Evolutionary conservation across 2,113 vertebrate species (phyloP), one percentile per base, ranked within the genome.

Genomic region (Macheiramphus alcinus): DNA sequence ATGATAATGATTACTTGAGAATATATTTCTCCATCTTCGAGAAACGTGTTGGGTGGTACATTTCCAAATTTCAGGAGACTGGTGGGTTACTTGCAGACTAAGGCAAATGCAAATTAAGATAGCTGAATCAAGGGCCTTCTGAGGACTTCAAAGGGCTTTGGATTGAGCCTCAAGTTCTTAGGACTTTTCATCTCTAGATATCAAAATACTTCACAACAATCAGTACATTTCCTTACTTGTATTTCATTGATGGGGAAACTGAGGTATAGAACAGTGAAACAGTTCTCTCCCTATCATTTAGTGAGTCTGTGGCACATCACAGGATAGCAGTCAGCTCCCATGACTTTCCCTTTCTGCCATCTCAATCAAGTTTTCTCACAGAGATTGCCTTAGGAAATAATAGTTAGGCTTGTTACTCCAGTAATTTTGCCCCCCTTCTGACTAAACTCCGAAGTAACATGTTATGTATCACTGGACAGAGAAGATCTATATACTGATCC

Each of bases 161-260:
- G 88, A 97, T 90, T 0, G 4, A 95, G 92, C 45, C 71, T 95
- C 90, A 90, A 83, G 81, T 96, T 94, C 92, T 84, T 92, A 95
- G 94, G 86, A 94, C 83, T 94, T 94, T 97, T 97, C 94, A 97
- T 94, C 94, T 94, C 80, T 14, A 93, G 61, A 75, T 94, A 95
- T 92, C 86, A 97, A 97, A 94, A 97, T 92, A 91, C 73, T 81
- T 94, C 96, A 96, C 86, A 85, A 91, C 84, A 95, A 91, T 89
- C 93, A 80, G 86, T 82, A 89, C 67, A 79, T 62, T 85, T 96
- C 91, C 47, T 87, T 88, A 87, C 53, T 85, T 79, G 52, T 72
- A 9, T 88, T 96, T 93, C 70, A 85, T 66, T 89, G 95, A 93
- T 70, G 93, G 87, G 66, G 70, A 94, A 97, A 88, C 71, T 90